Evolutionary conservation across 2,797 vertebrate genomes (phyloP), one percentile per base, ranked within the genome.

Genomic region (Lindbergichthys nudifrons): DNA sequence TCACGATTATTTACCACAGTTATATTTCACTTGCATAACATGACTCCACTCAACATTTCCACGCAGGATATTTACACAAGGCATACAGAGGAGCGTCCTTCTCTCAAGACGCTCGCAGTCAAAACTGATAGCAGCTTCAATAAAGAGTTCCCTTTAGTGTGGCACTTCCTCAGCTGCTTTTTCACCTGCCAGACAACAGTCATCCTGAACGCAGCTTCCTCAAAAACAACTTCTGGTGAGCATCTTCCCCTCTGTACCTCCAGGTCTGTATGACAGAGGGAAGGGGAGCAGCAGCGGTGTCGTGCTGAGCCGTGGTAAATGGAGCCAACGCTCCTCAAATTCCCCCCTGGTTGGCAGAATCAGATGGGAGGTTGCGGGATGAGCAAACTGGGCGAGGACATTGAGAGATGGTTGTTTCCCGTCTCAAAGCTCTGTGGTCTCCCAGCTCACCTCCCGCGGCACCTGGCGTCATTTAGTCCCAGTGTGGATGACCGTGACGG

Each of bases 401-500:
- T 81, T 19, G 78, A 90, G 83, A 77, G 78, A 77, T 45, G 65
- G 59, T 36, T 42, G 65, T 2, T 46, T 62, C 84, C 83, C 51
- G 14, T 75, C 88, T 91, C 85, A 93, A 63, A 92, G 91, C 89
- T 93, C 91, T 1, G 89, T 90, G 77, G 90, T 93, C 87, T 94
- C 92, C 90, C 89, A 88, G 89, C 92, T 92, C 78, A 92, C 89
- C 91, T 93, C 92, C 90, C 92, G 87, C 85, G 92, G 92, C 87
- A 92, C 89, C 89, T 93, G 92, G 89, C 88, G 91, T 95, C 94
- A 95, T 93, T 95, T 95, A 89, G 93, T 94, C 88, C 95, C 95
- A 0, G 94, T 95, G 90, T 94, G 92, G 86, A 95, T 95, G 87
- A 94, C 94, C 0, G 95, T 95, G 50, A 95, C 95, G 0, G 95